phyloP scores from a whole-genome alignment of 1,140 invertebrate species.

The Oreohelix idahoensis region DNA sequence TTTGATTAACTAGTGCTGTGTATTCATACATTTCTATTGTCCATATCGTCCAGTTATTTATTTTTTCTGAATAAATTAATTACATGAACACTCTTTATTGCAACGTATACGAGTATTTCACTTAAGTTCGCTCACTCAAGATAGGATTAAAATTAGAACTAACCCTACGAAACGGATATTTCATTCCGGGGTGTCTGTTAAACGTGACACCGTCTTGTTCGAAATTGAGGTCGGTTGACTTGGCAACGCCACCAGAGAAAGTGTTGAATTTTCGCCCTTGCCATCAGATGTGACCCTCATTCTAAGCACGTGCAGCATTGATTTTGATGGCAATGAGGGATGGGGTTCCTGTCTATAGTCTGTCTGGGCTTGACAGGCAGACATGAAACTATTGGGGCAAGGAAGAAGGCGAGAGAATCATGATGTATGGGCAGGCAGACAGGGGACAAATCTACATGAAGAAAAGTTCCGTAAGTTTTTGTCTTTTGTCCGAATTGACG shows the following conservation, averaged over 20 bases:
- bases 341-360: not conserved
- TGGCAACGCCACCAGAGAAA: not conserved
- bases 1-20: too few relatives aligned
- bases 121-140: too few relatives aligned
- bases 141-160: not conserved
- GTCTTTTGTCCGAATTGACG: too few relatives aligned
- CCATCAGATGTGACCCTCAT: not conserved
- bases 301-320: not conserved
- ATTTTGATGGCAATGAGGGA: not conserved
- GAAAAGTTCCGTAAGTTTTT: too few relatives aligned
- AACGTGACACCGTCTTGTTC: not conserved
- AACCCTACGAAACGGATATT: not conserved
- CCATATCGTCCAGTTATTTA: too few relatives aligned
- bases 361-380: not conserved
- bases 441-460: too few relatives aligned
- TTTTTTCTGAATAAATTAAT: too few relatives aligned
- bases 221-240: conserved; percentile 1
- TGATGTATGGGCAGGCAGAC: too few relatives aligned
- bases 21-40: too few relatives aligned
- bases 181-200: not conserved
- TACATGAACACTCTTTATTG: too few relatives aligned
- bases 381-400: not conserved
- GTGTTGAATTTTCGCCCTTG: not conserved
- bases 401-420: not conserved
- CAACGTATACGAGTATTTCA: too few relatives aligned